Evolutionary conservation across 2,797 vertebrate genomes (phyloP).

Genomic region (Gobionotothen gibberifrons): DNA sequence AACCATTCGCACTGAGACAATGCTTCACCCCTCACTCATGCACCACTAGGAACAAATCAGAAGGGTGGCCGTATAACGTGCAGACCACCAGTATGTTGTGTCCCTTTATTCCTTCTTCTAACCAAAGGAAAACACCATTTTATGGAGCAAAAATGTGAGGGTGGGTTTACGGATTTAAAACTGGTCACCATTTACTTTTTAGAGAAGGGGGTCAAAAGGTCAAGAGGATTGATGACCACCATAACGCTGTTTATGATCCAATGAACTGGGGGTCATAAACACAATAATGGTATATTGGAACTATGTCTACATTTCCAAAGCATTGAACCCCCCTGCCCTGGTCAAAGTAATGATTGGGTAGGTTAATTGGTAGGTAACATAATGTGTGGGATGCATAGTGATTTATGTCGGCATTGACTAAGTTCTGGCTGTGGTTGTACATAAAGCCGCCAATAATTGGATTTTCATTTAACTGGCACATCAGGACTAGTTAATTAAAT

Average conservation of each 20-base stretch:
- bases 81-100: not conserved
- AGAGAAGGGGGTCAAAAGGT: constrained; percentile 32
- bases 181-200: not conserved
- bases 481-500: constrained; percentile 56
- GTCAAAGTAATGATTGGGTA: constrained; percentile 38
- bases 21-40: constrained; percentile 28
- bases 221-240: constrained; percentile 19
- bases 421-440: constrained; percentile 11
- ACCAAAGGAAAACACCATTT: constrained; percentile 21
- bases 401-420: constrained; percentile 38
- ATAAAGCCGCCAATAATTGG: constrained; percentile 42
- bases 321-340: not conserved
- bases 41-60: constrained; percentile 26
- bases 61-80: constrained; percentile 18
- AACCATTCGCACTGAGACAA: constrained; percentile 41
- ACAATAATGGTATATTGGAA: constrained; percentile 33
- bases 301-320: constrained; percentile 31
- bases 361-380: constrained; percentile 39
- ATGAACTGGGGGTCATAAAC: constrained; percentile 30
- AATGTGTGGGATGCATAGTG: constrained; percentile 5
- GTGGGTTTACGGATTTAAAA: constrained; percentile 23
- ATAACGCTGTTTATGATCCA: constrained; percentile 27
- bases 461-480: constrained; percentile 44
- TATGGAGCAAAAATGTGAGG: constrained; percentile 5
- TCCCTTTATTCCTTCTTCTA: not conserved